Percentiles rank a stretch among this genome's conserved stretches.
These are phyloP conservation scores for Cinclus cinclus DNA, from an alignment of 2,113 vertebrate genomes.

Conservation along the genomic window DNA sequence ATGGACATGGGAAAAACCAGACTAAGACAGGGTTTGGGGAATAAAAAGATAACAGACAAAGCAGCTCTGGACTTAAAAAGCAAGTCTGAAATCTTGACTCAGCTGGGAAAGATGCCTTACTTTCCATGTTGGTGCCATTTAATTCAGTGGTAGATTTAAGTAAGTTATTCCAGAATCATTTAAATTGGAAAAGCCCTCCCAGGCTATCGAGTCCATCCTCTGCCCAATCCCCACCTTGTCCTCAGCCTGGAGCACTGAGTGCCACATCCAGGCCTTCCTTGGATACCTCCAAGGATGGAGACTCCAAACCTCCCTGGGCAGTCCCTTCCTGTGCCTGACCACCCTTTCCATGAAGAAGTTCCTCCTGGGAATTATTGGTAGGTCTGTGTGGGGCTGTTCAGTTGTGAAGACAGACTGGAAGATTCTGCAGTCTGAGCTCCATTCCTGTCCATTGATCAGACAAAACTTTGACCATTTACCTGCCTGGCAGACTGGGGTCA, in stretches of 20 bases:
- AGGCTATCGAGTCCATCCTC: accelerated
- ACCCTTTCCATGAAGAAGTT: neutral
- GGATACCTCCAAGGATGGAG: neutral
- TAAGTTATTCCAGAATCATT: neutral
- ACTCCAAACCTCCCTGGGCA: neutral
- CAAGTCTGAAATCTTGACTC: neutral
- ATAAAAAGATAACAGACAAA: neutral
- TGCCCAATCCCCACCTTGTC: neutral
- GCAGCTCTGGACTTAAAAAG: neutral
- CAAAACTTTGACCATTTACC: neutral
- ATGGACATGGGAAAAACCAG: neutral
- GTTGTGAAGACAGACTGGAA: neutral
- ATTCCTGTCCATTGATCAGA: neutral
- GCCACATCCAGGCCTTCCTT: neutral
- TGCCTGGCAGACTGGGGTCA: neutral
- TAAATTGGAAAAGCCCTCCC: neutral
- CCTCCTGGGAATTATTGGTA: neutral
- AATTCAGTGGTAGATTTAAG: neutral
- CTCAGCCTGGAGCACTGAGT: neutral
- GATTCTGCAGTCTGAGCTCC: neutral
- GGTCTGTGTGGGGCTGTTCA: neutral
- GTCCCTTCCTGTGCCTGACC: accelerated
- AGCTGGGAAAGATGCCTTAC: neutral
- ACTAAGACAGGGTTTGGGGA: neutral
- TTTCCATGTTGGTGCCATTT: neutral